These are phyloP conservation scores for Penelope pileata DNA, from an alignment of 2,113 vertebrate species.

Conservation along the genomic window DNA sequence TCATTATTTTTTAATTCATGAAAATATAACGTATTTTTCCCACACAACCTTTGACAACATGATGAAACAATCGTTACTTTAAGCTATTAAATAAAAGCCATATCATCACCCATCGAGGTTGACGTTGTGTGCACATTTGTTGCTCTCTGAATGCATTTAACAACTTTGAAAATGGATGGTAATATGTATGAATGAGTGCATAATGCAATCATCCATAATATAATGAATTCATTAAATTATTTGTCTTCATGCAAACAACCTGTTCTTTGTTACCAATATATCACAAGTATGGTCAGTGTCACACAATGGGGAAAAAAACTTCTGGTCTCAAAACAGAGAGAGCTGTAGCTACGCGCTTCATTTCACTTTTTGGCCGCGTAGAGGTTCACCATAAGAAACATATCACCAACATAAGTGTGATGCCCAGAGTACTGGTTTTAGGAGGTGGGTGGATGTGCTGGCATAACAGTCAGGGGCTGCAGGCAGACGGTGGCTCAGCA, in stretches of 20 bases:
- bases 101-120: neutral
- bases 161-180: neutral
- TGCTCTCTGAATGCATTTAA: neutral
- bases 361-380: neutral
- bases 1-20: neutral
- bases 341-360: neutral
- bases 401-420: fast-evolving
- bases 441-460: fast-evolving
- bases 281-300: neutral
- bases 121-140: neutral
- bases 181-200: neutral
- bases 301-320: neutral
- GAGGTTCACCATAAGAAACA: neutral
- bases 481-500: neutral
- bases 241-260: neutral
- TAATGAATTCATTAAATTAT: neutral
- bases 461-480: neutral
- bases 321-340: neutral
- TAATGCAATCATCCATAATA: neutral
- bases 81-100: neutral
- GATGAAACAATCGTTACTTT: neutral
- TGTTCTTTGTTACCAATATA: neutral
- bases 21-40: neutral
- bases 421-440: neutral
- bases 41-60: neutral